Conservation (phyloP, 2,888 invertebrate species). For the Xestoiulus laeticollis region DNA sequence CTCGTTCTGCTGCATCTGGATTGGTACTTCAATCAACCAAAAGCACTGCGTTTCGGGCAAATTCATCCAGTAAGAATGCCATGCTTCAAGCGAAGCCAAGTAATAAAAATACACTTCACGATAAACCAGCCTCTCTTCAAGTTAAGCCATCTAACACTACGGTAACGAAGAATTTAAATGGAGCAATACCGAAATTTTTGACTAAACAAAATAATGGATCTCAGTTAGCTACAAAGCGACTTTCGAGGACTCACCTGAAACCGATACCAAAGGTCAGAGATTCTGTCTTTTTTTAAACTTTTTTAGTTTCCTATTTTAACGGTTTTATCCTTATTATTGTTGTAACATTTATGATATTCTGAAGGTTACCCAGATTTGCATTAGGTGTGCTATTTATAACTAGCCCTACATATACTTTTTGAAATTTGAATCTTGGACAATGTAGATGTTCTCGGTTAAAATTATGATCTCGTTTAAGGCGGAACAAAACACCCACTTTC, state of each 20-base stretch:
- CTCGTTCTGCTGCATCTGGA: background rate
- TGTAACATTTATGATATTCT: too few species aligned
- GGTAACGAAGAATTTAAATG: background rate
- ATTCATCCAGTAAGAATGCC: background rate
- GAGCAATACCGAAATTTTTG: background rate
- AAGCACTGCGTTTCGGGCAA: background rate
- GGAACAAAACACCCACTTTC: too few species aligned
- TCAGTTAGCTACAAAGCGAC: background rate
- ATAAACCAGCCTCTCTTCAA: background rate
- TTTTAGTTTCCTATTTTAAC: too few species aligned
- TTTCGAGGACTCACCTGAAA: background rate
- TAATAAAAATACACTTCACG: background rate
- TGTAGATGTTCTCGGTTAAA: too few species aligned
- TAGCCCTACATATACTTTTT: too few species aligned
- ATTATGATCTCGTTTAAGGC: too few species aligned
- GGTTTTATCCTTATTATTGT: too few species aligned
- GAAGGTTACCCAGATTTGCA: too few species aligned
- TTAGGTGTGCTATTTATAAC: too few species aligned
- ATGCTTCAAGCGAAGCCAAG: background rate
- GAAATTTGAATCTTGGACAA: too few species aligned
- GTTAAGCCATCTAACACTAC: background rate
- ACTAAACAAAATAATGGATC: background rate
- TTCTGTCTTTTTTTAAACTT: too few species aligned
- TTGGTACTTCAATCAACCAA: too few species aligned
- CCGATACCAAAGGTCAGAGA: background rate